Evolutionary conservation across 2,888 invertebrate species (phyloP).

Genomic region (Phengaris alcon): DNA sequence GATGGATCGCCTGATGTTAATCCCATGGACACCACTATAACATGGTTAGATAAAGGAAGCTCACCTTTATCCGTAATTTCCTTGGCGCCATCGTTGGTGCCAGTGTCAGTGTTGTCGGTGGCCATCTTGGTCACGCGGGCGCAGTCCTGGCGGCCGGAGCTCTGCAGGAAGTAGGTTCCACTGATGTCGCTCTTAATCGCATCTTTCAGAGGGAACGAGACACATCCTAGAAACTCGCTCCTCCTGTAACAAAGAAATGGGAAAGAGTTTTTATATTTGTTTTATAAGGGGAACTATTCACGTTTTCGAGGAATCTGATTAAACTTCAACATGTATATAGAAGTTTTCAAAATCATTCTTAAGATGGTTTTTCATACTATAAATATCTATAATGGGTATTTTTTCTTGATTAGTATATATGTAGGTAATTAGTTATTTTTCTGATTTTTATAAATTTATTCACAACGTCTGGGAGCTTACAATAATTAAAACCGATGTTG

Average conservation of each 20-base stretch:
- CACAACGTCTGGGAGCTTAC: too few relatives aligned
- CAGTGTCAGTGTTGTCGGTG: slow-evolving; percentile 72
- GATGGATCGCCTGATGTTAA: too few relatives aligned
- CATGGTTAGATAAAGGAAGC: not conserved
- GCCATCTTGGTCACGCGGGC: slow-evolving; percentile 70
- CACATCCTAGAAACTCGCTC: slow-evolving; percentile 96
- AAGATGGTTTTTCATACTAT: too few relatives aligned
- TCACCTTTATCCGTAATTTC: slow-evolving; percentile 70
- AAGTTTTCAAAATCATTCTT: too few relatives aligned
- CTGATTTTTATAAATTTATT: too few relatives aligned
- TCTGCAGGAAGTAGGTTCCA: slow-evolving; percentile 86
- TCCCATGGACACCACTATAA: too few relatives aligned
- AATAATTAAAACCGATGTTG: not conserved
- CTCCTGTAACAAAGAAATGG: slow-evolving; percentile 83
- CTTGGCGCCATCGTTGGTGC: slow-evolving; percentile 68
- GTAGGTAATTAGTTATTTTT: too few relatives aligned
- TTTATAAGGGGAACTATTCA: not conserved
- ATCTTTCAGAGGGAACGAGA: slow-evolving; percentile 93
- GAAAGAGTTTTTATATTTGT: not conserved
- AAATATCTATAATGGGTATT: too few relatives aligned
- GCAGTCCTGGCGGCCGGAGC: slow-evolving; percentile 52
- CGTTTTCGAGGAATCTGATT: too few relatives aligned
- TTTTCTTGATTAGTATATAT: too few relatives aligned
- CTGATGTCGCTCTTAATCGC: slow-evolving; percentile 83
- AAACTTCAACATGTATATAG: too few relatives aligned